Conservation (phyloP, 2,888 invertebrate genomes). For the Pyrrhosoma nymphula region DNA sequence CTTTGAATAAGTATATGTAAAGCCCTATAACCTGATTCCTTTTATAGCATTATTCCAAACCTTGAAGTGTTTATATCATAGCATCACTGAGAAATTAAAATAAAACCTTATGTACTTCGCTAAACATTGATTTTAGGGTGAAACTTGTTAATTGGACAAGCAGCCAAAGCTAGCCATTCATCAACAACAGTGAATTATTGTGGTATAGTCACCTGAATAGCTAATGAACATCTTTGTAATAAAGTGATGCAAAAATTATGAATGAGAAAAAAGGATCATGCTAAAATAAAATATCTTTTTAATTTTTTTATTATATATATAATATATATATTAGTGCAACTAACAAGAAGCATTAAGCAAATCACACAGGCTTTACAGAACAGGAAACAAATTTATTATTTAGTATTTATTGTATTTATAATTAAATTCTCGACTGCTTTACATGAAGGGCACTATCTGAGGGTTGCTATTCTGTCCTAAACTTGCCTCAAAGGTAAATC, state of each 20-base stretch:
- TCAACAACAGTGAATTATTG: background rate
- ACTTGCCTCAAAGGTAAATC: background rate
- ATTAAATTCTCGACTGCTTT: background rate
- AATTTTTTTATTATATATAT: background rate
- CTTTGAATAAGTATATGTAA: background rate
- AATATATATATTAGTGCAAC: background rate
- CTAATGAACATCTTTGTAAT: background rate
- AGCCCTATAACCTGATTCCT: background rate
- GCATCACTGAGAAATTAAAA: background rate
- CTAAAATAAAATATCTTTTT: background rate
- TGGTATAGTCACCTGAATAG: background rate
- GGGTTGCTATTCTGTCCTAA: background rate
- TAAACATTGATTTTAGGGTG: background rate
- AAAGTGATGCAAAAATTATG: background rate
- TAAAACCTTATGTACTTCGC: background rate
- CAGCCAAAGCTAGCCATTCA: background rate
- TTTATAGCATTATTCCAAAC: background rate
- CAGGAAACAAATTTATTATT: background rate
- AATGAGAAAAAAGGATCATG: background rate
- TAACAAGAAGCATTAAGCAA: conserved; percentile 2
- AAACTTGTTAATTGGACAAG: background rate
- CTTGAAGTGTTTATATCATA: background rate
- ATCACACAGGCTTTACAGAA: conserved; percentile 11
- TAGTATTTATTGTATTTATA: background rate
- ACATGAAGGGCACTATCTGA: background rate